Conservation (phyloP, 2,888 invertebrate species). For the Tiliacea citrago region DNA sequence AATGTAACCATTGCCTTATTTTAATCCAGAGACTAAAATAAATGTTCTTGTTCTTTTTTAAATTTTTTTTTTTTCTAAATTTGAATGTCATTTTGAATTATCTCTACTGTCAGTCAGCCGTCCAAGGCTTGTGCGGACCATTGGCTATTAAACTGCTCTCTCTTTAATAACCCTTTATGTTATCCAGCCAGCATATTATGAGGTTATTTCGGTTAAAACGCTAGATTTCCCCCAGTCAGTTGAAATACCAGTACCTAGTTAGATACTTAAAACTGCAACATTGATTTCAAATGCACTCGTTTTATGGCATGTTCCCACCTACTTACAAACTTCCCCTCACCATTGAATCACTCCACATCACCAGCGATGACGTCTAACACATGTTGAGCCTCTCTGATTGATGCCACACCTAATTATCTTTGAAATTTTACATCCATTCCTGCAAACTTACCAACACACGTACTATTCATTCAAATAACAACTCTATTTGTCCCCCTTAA, state of each 20-base stretch:
- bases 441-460: constrained; percentile 37
- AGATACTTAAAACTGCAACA: not conserved
- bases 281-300: constrained; percentile 7
- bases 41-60: not conserved
- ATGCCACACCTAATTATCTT: constrained; percentile 81
- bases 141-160: not conserved
- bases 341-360: constrained; percentile 45
- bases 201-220: not conserved
- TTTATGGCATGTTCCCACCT: constrained; percentile 26
- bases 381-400: constrained; percentile 75
- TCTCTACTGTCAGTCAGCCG: not conserved
- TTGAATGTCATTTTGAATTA: not conserved
- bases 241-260: not conserved
- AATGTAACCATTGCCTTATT: not conserved
- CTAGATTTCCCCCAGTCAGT: not conserved
- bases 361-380: constrained; percentile 76
- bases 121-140: not conserved
- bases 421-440: constrained; percentile 70
- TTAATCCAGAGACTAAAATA: not conserved
- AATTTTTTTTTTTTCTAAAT: not conserved
- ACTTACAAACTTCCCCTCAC: constrained; percentile 37
- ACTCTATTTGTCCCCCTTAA: rapidly evolving
- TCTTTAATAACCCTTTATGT: not conserved
- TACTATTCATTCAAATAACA: not conserved
- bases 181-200: not conserved